phyloP scores from a whole-genome alignment of 1,140 invertebrate species.

The Neodiprion pinetum region DNA sequence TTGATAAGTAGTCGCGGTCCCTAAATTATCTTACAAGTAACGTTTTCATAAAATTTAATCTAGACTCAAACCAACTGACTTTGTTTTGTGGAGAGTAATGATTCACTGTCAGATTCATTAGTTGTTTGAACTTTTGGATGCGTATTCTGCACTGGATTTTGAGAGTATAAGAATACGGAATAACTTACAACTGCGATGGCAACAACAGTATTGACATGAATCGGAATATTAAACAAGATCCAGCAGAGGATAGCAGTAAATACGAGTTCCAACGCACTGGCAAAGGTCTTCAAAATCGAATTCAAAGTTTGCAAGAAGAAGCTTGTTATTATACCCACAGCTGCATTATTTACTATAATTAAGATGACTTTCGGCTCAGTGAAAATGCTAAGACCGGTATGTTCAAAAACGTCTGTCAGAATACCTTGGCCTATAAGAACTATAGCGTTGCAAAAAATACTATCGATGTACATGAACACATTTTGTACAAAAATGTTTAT shows the following conservation, averaged over 20 bases:
- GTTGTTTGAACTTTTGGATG: conserved; percentile 30
- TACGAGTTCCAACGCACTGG: conserved; percentile 90
- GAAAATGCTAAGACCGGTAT: conserved; percentile 52
- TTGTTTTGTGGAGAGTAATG: not conserved
- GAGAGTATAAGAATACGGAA: conserved; percentile 87
- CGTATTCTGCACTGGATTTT: conserved; percentile 78
- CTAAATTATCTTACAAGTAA: too few species aligned
- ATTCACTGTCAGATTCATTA: not conserved
- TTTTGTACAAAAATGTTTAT: conserved; percentile 94
- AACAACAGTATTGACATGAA: conserved; percentile 82
- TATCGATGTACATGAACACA: conserved; percentile 95
- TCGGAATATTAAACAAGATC: conserved; percentile 87
- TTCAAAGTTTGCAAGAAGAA: conserved; percentile 93
- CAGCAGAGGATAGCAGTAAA: conserved; percentile 91
- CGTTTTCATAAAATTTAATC: not conserved
- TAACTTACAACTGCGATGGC: conserved; percentile 85
- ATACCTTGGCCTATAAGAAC: conserved; percentile 74
- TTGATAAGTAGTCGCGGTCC: too few species aligned
- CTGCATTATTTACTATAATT: conserved; percentile 89
- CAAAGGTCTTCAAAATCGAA: conserved; percentile 96
- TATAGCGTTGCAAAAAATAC: conserved; percentile 86
- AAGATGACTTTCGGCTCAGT: conserved; percentile 69
- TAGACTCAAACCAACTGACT: not conserved
- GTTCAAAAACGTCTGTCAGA: conserved; percentile 67
- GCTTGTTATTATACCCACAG: conserved; percentile 92